Evolutionary conservation across 2,797 vertebrate genomes (phyloP), one percentile per base, ranked within the genome.

Genomic region (Hippopotamyrus pictus): DNA sequence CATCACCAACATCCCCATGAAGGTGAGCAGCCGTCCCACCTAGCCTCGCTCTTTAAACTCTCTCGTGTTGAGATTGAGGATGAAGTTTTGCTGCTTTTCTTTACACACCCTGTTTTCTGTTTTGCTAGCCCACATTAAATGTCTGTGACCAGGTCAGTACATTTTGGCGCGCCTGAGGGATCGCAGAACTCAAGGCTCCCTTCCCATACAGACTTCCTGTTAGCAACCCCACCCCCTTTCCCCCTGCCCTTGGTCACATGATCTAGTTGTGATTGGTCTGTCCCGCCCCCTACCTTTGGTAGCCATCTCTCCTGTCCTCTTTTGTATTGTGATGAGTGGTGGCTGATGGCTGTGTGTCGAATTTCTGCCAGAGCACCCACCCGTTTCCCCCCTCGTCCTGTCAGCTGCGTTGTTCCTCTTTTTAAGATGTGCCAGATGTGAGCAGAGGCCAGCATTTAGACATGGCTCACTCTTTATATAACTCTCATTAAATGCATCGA

Each of bases 81-180:
- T 84, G 79, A 83, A n/a, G 9, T 84, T 96, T 94, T 94, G 92
- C 95, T 96, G 96, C 96, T 96, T 97, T 97, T 98, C 97, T 97
- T 97, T 97, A 97, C 97, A 97, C 97, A 94, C 97, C 96, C 96
- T 97, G 94, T 98, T 98, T 98, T 98, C 96, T 99, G 95, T 97
- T 98, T 97, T 97, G 96, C 97, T 99, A 99, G 98, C 98, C 98
- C 96, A 99, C 98, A 97, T 97, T 99, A 98, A 99, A 96, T 99
- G 97, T 99, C 97, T 99, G 97, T 98, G 98, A 99, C 94, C 98
- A 99, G 98, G 98, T 99, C 97, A 99, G 98, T 97, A 97, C 95
- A 95, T 94, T 93, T 90, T 53, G 87, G 95, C 94, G 94, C 94
- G 90, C 87, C 93, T 92, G 93, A 95, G 96, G 95, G 96, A 96